Conservation (phyloP, 2,888 invertebrate genomes). For the Gymnocheta viridis region DNA sequence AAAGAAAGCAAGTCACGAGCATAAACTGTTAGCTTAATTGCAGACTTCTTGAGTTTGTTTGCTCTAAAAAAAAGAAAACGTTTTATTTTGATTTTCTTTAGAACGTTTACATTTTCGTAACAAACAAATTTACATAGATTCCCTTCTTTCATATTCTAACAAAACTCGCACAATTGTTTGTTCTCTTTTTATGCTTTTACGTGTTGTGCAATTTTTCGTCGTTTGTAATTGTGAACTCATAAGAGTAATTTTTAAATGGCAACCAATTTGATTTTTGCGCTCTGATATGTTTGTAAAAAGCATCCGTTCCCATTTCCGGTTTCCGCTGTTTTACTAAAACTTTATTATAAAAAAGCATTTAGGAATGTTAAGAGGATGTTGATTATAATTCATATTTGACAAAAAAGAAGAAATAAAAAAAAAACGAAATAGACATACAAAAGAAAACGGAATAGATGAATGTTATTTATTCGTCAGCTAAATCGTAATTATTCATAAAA, state of each 20-base stretch:
- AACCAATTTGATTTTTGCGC: conserved; percentile 71
- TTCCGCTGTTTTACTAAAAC: conserved; percentile 72
- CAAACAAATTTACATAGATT: conserved; percentile 25
- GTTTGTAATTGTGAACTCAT: conserved; percentile 40
- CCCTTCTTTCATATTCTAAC: conserved; percentile 11
- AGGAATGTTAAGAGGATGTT: conserved; percentile 51
- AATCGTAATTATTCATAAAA: conserved; percentile 62
- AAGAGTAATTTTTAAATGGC: conserved; percentile 68
- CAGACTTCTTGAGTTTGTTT: conserved; percentile 24
- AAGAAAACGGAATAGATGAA: conserved; percentile 1
- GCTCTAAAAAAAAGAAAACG: neutral
- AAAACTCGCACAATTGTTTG: neutral
- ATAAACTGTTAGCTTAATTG: conserved; percentile 39
- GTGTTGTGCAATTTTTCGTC: conserved; percentile 30
- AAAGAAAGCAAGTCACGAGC: neutral
- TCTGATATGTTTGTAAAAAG: conserved; percentile 70
- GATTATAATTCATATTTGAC: conserved; percentile 53
- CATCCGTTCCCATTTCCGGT: conserved; percentile 79
- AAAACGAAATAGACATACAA: neutral
- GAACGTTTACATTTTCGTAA: conserved; percentile 29
- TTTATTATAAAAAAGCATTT: conserved; percentile 57
- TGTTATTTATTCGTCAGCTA: conserved; percentile 22
- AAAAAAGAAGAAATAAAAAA: neutral
- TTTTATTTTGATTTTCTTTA: conserved; percentile 33
- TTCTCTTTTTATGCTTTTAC: conserved; percentile 16